Percentiles rank a stretch among this genome's conserved stretches.
phyloP scores from a whole-genome alignment of 2,113 vertebrate species.

The Oryctolagus cuniculus region mOryCun1.1 NC_091432.1:162179501-162180000 shows the following conservation, averaged over 20 bases:
- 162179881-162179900: neutral
- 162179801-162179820: neutral
- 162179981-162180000: neutral
- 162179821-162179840: neutral
- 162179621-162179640: neutral
- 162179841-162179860: neutral
- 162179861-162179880: neutral
- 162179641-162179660: neutral
- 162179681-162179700: neutral
- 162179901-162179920: neutral
- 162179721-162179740: neutral
- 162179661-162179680: neutral
- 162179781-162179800: neutral
- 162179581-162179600: neutral
- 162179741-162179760: neutral
- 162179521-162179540: neutral
- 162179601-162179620: no score
- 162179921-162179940: neutral
- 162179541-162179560: neutral
- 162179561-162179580: neutral
- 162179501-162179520: no score
- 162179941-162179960: neutral
- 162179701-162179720: neutral
- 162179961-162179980: neutral
- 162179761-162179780: no score